Percentiles rank a stretch among this genome's conserved stretches.
These are phyloP conservation scores for Campoletis sonorensis DNA, from an alignment of 1,140 invertebrate genomes.

Conservation along the genomic window DNA sequence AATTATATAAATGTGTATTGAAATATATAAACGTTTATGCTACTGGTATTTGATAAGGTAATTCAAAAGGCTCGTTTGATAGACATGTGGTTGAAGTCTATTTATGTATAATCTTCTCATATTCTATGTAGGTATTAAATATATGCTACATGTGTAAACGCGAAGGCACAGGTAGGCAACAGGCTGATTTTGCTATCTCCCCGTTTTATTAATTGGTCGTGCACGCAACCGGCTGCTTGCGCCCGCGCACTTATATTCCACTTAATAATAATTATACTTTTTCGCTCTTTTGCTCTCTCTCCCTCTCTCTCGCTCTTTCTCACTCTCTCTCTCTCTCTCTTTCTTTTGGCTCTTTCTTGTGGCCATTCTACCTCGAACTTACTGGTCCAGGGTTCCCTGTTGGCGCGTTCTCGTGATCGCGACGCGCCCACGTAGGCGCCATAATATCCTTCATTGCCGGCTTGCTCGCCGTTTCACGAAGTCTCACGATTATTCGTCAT, in stretches of 20 bases:
- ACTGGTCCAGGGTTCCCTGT: constrained; percentile 19
- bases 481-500: constrained; percentile 48
- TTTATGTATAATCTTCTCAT: background rate
- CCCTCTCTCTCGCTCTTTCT: constrained; percentile 8
- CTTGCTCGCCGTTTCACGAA: constrained; percentile 28
- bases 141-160: background rate
- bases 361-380: background rate
- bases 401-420: constrained; percentile 38
- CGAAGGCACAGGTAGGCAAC: constrained; percentile 16
- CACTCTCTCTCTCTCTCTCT: constrained; percentile 56
- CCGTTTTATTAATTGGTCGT: constrained; percentile 58
- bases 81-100: background rate
- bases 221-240: constrained; percentile 40
- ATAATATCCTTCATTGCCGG: constrained; percentile 61
- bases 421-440: constrained; percentile 69
- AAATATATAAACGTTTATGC: background rate
- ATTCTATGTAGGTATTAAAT: constrained; percentile 2
- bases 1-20: too few species aligned
- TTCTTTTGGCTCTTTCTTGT: background rate
- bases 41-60: background rate
- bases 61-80: background rate
- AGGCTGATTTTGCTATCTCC: constrained; percentile 49
- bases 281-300: constrained; percentile 52
- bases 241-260: constrained; percentile 56
- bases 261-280: constrained; percentile 65